Base-by-base conservation (phyloP, 2,113 vertebrate species). In the Podarcis raffonei region DNA sequence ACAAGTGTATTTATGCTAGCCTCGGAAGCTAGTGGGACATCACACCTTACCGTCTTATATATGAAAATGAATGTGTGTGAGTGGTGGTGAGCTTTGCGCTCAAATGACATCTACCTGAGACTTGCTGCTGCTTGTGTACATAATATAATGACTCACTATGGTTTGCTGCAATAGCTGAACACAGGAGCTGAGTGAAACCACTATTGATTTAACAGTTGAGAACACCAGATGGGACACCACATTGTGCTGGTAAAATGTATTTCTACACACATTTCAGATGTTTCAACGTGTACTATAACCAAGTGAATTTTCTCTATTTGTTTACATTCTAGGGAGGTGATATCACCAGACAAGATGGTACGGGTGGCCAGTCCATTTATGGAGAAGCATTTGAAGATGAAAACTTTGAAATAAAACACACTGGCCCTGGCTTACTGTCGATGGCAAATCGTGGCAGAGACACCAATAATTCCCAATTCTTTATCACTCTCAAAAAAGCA, bases 381-480 rank as follows among this genome's bases (percentile, higher is more conserved):
- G 98, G 98, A 89, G 89, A 93, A 71, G 92, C 95, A 88, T 99
- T 99, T 95, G 98, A 99, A 93, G 98, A 99, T 72, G 98, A 99
- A 96, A 99, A 98, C 95, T 99, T 99, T 39, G 95, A 97, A 48
- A 94, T 99, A 82, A 97, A 96, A 87, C 98, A 99, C 95, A 98
- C 98, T 0, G 97, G 97, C 18, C 98, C 98, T 11, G 98, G 98
- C 30, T 96, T 99, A 57, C 87, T 99, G 59, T 99, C 99, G 0
- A 99, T 99, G 98, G 99, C 98, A 80, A 99, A 98, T 93, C 93
- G 59, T 0, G 98, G 98, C 62, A 97, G 92, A 1, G 93, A 99
- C 96, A 99, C 98, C 3, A 99, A 99, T 96, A 98, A 95, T 95
- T 99, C 99, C 22, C 99, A 99, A 87, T 99, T 99, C 93, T 99